phyloP scores from a whole-genome alignment of 2,888 invertebrate genomes.

The Acrobasis suavella region DNA sequence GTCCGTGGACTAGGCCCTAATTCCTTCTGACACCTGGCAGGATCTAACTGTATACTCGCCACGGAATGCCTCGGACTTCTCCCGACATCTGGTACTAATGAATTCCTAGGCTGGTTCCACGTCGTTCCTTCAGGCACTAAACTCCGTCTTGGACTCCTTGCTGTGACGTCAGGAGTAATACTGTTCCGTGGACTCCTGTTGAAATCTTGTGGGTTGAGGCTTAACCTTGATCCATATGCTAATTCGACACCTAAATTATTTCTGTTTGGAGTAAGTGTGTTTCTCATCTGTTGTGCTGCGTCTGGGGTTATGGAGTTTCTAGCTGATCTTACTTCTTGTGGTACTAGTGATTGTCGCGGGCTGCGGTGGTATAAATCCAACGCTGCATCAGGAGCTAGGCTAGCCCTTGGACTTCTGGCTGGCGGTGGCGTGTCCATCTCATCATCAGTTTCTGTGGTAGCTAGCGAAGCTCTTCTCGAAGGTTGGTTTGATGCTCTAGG shows the following conservation, averaged over 20 bases:
- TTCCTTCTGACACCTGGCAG: constrained; percentile 71
- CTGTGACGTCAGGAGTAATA: constrained; percentile 72
- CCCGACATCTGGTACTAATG: constrained; percentile 80
- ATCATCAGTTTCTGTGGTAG: constrained; percentile 84
- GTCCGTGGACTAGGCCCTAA: constrained; percentile 78
- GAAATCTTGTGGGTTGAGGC: constrained; percentile 82
- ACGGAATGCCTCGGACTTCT: constrained; percentile 84
- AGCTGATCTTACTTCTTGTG: constrained; percentile 79
- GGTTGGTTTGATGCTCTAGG: constrained; percentile 74
- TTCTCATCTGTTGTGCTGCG: constrained; percentile 76
- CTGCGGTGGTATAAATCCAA: constrained; percentile 79
- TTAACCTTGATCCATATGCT: constrained; percentile 80
- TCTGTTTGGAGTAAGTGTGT: constrained; percentile 81
- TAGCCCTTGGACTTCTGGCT: constrained; percentile 81
- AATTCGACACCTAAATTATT: constrained; percentile 84
- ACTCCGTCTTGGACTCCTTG: constrained; percentile 84
- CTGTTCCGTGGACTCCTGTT: constrained; percentile 76
- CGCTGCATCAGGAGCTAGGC: constrained; percentile 82
- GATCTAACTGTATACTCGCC: constrained; percentile 73
- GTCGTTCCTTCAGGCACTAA: constrained; percentile 81
- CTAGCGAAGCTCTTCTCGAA: constrained; percentile 82
- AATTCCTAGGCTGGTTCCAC: constrained; percentile 83
- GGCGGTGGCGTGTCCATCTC: constrained; percentile 70
- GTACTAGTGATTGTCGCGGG: constrained; percentile 80
- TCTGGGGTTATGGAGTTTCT: constrained; percentile 85